These are phyloP conservation scores for Aleadryas rufinucha DNA, from an alignment of 2,113 vertebrate species.

Conservation along the genomic window DNA sequence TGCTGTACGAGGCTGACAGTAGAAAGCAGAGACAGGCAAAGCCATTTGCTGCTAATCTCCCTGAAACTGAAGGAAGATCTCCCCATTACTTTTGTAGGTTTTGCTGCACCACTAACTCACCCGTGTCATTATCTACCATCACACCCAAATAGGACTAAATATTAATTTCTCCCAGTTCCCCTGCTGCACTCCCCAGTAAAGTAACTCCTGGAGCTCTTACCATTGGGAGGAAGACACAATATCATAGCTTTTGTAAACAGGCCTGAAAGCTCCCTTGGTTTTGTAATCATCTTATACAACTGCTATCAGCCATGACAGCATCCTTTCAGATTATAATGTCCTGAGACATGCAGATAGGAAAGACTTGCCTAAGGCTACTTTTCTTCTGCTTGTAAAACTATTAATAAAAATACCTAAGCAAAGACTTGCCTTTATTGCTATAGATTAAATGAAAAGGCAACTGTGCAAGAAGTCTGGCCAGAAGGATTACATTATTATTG, in stretches of 20 bases:
- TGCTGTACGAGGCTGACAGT: neutral
- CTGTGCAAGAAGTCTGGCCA: neutral
- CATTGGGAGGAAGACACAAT: neutral
- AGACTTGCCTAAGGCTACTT: slow-evolving; percentile 19
- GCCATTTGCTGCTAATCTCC: neutral
- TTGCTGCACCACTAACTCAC: neutral
- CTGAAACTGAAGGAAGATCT: neutral
- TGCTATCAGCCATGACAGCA: slow-evolving; percentile 19
- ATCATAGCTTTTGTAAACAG: neutral
- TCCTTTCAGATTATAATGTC: slow-evolving; percentile 28
- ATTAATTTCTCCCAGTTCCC: neutral
- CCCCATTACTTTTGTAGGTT: neutral
- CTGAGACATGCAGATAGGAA: slow-evolving; percentile 22
- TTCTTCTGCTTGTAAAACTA: slow-evolving; percentile 50
- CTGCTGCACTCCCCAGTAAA: neutral
- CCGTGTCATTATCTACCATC: neutral
- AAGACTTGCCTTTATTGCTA: neutral
- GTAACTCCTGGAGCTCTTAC: neutral
- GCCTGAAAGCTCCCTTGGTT: neutral
- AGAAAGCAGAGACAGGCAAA: neutral
- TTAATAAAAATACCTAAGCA: slow-evolving; percentile 26
- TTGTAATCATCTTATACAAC: slow-evolving; percentile 1
- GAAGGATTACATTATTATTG: slow-evolving; percentile 2
- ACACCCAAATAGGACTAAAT: neutral
- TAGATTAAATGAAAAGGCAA: slow-evolving; percentile 21